A percentile compares a stretch with the other conserved stretches of the same genome.
Evolutionary conservation across 2,113 vertebrate genomes (phyloP).

Genomic region (Phalacrocorax aristotelis): DNA sequence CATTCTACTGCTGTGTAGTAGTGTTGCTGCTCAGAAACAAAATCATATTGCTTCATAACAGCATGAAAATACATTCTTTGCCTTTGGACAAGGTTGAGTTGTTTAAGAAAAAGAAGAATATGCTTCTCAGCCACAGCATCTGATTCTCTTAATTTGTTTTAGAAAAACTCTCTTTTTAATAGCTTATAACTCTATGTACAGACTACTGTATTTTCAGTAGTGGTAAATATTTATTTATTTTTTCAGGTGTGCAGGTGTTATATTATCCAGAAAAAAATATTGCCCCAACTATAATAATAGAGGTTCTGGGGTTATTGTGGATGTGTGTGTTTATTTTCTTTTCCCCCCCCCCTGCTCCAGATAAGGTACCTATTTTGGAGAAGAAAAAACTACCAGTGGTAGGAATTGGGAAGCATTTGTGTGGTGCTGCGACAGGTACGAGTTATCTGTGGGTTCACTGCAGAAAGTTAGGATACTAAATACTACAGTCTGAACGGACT

Average conservation of each 20-base stretch:
- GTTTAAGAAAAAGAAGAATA: not conserved
- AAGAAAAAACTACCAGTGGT: slow-evolving; percentile 82
- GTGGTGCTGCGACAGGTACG: slow-evolving; percentile 93
- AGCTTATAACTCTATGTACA: not conserved
- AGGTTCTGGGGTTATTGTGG: not conserved
- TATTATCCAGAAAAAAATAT: not conserved
- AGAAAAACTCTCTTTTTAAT: not conserved
- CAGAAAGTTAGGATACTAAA: not conserved
- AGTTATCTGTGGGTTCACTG: not conserved
- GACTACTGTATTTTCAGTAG: not conserved
- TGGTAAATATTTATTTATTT: not conserved
- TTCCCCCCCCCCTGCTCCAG: slow-evolving; percentile 47
- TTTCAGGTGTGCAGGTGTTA: not conserved
- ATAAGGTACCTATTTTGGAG: slow-evolving; percentile 80
- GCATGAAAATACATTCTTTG: not conserved
- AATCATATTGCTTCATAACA: not conserved
- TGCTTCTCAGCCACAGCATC: not conserved
- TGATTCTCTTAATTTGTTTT: not conserved
- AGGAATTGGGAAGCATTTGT: slow-evolving; percentile 94
- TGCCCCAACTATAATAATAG: not conserved
- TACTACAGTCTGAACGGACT: not conserved
- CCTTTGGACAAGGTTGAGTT: not conserved
- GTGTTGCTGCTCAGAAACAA: not conserved
- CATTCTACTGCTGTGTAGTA: not conserved
- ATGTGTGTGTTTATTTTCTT: not conserved